Base-by-base conservation (phyloP, 64 coral and sea anemone species). In the Astreopora myriophthalma region DNA sequence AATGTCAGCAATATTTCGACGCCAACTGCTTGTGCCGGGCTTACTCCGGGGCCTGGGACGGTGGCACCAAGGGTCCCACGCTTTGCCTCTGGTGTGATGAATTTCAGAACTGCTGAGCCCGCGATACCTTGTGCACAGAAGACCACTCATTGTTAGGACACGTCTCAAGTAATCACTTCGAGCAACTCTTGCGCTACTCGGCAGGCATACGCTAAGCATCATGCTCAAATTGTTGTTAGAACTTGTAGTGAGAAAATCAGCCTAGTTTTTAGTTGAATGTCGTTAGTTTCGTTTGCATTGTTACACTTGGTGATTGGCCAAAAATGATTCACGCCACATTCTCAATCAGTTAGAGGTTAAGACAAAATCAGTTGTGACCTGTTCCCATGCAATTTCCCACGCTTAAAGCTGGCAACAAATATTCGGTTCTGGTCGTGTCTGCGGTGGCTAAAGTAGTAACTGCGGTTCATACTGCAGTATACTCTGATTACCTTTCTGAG, bases 61-160 rank as follows among this genome's bases (percentile, higher is more conserved):
- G 87, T 95, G 32, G 80, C 87, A 26, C 93, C 93, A 20, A 95
- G 93, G 2, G 73, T 91, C 24, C 93, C 93, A 26, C 93, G 88
- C 57, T 90, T 79, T 66, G 46, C 85, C n/a, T 74, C 52, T n/a
- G 93, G 97, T 12, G 97, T 99, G 16, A 99, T 55, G 39, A 66
- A 94, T 46, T 96, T 94, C 55, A 99, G 39, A 60, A 99, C 76
- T 0, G 65, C 87, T 13, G 97, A 94, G 29, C 97, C 97, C 8
- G 85, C 40, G 35, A 96, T 99, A 27, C 97, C 97, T 99, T 57
- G 44, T 79, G 68, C 44, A 62, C 22, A 34, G 33, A 5, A 48
- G 23, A 24, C 3, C 12, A 64, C 23, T 25, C 5, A 25, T 24
- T 3, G 24, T 64, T 26, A 64, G 17, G 5, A 24, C 7, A 26